A percentile compares a stretch with the other conserved stretches of the same genome.
Evolutionary conservation across 2,797 vertebrate genomes (phyloP).

Genomic region (Enteromius afrohamiltoni): DNA sequence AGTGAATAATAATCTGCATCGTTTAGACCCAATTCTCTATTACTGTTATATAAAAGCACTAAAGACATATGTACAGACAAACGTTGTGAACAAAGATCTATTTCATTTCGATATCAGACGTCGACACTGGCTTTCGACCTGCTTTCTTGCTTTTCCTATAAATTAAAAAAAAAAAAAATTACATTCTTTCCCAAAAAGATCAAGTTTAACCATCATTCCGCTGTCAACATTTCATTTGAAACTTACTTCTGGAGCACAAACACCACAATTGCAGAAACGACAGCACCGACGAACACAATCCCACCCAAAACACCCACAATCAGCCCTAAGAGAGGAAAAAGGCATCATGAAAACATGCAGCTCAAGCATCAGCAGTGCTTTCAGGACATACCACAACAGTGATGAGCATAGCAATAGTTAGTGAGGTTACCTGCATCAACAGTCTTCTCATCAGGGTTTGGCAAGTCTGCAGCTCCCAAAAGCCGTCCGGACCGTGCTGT

Average conservation of each 20-base stretch:
- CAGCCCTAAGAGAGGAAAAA: conserved; percentile 55
- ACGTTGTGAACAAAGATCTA: conserved; percentile 23
- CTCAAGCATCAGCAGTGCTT: not conserved
- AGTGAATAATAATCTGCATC: not conserved
- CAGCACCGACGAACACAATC: conserved; percentile 58
- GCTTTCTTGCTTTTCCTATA: conserved; percentile 47
- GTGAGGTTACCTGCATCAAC: conserved; percentile 55
- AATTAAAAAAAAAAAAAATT: not conserved
- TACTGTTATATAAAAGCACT: conserved; percentile 17
- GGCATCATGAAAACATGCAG: not conserved
- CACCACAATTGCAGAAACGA: conserved; percentile 49
- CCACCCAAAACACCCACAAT: conserved; percentile 62
- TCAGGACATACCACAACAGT: not conserved
- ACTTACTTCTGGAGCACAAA: conserved; percentile 58
- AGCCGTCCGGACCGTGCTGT: conserved; percentile 56
- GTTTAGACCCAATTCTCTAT: not conserved
- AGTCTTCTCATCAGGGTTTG: conserved; percentile 59
- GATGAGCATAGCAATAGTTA: not conserved
- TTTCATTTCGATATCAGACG: conserved; percentile 58
- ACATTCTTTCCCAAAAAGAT: not conserved
- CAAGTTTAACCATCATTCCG: not conserved
- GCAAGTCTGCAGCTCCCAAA: not conserved
- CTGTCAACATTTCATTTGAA: not conserved
- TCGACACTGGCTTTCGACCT: conserved; percentile 56
- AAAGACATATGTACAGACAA: not conserved